A percentile compares a stretch with the other conserved stretches of the same genome.
phyloP scores from a whole-genome alignment of 2,113 vertebrate genomes.

The Pluvianellus socialis region DNA sequence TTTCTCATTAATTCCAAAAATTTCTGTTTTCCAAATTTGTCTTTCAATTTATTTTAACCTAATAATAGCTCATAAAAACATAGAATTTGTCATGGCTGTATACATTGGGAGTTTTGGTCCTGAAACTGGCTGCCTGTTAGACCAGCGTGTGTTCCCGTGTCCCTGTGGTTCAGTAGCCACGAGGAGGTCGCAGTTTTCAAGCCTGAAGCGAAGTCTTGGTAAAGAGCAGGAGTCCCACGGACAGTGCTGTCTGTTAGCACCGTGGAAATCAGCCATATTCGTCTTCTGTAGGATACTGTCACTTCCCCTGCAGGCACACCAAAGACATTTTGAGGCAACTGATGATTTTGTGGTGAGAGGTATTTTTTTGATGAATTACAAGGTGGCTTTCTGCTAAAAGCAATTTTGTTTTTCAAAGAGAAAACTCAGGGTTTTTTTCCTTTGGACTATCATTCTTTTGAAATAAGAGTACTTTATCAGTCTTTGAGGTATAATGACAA shows the following conservation, averaged over 20 bases:
- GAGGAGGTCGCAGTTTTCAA: background rate
- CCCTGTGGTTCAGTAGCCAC: background rate
- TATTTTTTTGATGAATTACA: background rate
- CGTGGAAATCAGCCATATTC: background rate
- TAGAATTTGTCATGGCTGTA: background rate
- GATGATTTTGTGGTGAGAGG: background rate
- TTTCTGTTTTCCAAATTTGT: background rate
- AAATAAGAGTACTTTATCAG: background rate
- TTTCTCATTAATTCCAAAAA: background rate
- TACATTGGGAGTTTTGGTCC: background rate
- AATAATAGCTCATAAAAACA: background rate
- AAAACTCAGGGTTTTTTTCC: background rate
- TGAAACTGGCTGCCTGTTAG: background rate
- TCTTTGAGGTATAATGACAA: background rate
- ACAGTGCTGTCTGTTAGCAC: background rate
- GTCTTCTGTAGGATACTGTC: background rate
- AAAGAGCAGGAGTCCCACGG: background rate
- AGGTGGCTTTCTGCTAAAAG: background rate
- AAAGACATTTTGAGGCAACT: background rate
- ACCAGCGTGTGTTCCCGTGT: background rate
- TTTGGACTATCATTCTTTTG: background rate
- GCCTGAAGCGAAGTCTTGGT: background rate
- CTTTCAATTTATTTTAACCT: background rate
- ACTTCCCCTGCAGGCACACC: background rate
- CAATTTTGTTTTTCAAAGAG: background rate